Conservation (phyloP, 64 coral and sea anemone genomes). For the Porites lutea region DNA sequence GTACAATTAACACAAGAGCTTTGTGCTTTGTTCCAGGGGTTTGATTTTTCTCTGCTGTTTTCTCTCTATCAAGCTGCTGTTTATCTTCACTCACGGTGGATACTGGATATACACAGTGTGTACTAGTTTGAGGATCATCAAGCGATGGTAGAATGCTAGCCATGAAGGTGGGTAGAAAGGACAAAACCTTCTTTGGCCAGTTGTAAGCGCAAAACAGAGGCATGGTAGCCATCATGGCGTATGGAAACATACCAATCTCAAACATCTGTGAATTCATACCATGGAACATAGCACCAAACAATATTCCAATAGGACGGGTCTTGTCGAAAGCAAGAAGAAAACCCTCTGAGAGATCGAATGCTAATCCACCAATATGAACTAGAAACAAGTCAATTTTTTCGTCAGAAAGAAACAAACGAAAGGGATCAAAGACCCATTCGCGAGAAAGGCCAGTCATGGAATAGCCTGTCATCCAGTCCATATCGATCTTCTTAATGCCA, state of each 20-base stretch:
- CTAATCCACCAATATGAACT: slow-evolving; percentile 88
- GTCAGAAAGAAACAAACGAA: slow-evolving; percentile 73
- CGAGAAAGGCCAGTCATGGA: slow-evolving; percentile 94
- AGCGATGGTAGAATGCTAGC: slow-evolving; percentile 58
- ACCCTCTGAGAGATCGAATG: slow-evolving; percentile 84
- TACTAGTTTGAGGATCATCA: slow-evolving; percentile 49
- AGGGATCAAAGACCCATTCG: slow-evolving; percentile 97
- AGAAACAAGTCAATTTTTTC: slow-evolving; percentile 85
- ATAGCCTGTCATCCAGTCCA: slow-evolving; percentile 98
- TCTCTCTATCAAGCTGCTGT: not conserved
- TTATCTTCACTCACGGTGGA: not conserved
- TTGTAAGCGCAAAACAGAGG: slow-evolving; percentile 75
- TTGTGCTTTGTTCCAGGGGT: slow-evolving; percentile 40
- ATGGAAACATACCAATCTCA: slow-evolving; percentile 97
- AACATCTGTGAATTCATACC: slow-evolving; percentile 99
- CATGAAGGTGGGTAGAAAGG: slow-evolving; percentile 53
- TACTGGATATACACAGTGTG: slow-evolving; percentile 63
- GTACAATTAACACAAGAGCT: slow-evolving; percentile 47
- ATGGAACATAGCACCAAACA: slow-evolving; percentile 90
- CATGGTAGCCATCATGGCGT: slow-evolving; percentile 90
- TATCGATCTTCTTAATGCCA: slow-evolving; percentile 92
- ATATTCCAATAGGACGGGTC: slow-evolving; percentile 84
- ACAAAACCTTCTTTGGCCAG: slow-evolving; percentile 91
- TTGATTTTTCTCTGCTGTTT: not conserved
- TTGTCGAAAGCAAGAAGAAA: slow-evolving; percentile 89